These are phyloP conservation scores for Labroides dimidiatus DNA, from an alignment of 2,797 vertebrate species.

Conservation along the genomic window DNA sequence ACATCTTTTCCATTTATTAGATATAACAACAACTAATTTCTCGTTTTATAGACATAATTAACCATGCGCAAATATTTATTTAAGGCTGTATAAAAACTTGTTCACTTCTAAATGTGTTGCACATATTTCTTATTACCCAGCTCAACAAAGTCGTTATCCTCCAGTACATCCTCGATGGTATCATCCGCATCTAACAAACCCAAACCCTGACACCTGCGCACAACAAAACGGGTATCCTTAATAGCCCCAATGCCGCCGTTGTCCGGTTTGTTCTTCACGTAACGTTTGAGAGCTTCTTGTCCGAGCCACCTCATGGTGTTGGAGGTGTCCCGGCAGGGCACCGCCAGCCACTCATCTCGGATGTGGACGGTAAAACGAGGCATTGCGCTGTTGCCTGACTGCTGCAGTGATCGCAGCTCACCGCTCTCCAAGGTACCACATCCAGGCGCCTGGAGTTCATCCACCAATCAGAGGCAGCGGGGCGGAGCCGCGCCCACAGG, in stretches of 20 bases:
- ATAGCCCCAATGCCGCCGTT: constrained; percentile 89
- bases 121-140: constrained; percentile 86
- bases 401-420: constrained; percentile 43
- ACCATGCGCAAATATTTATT: constrained; percentile 31
- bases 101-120: neutral
- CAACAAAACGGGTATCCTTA: constrained; percentile 87
- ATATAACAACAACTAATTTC: neutral
- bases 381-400: constrained; percentile 78
- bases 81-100: neutral
- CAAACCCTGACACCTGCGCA: constrained; percentile 92
- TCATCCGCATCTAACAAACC: constrained; percentile 94
- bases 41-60: rapidly evolving
- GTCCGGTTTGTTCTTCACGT: constrained; percentile 96
- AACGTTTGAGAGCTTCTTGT: constrained; percentile 92
- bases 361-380: constrained; percentile 94
- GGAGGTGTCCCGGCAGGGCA: constrained; percentile 86
- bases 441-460: neutral
- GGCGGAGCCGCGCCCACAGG: constrained; percentile 64
- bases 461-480: constrained; percentile 76
- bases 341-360: constrained; percentile 94
- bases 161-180: constrained; percentile 89
- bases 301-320: constrained; percentile 89
- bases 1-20: too few relatives aligned
- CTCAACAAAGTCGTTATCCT: constrained; percentile 98
- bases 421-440: constrained; percentile 44